Conservation (phyloP, 2,797 vertebrate species). For the Tapirus indicus region DNA sequence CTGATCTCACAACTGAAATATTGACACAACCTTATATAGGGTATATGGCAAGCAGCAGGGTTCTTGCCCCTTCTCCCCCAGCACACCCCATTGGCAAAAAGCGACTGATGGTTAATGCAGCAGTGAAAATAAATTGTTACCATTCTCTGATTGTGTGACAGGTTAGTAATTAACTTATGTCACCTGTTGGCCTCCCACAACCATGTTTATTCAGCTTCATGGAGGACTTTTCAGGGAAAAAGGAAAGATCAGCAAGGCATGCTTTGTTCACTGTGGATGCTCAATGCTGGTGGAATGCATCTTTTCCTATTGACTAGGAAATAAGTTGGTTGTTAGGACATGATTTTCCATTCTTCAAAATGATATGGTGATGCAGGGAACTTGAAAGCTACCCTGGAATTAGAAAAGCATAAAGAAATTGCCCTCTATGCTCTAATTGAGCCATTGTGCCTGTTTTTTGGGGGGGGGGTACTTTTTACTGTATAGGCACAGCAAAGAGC, state of each 20-base stretch:
- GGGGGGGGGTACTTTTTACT: slow-evolving; percentile 43
- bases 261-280: slow-evolving; percentile 59
- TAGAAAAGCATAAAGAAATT: slow-evolving; percentile 74
- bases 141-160: slow-evolving; percentile 82
- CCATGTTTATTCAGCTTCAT: slow-evolving; percentile 70
- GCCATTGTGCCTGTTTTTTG: slow-evolving; percentile 68
- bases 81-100: slow-evolving; percentile 60
- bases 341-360: slow-evolving; percentile 81
- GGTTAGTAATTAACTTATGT: slow-evolving; percentile 85
- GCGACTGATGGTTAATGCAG: slow-evolving; percentile 78
- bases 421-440: slow-evolving; percentile 70
- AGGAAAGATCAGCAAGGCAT: not conserved
- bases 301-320: slow-evolving; percentile 73
- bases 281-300: slow-evolving; percentile 56
- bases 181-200: slow-evolving; percentile 82
- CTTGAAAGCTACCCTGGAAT: slow-evolving; percentile 77
- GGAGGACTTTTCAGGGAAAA: slow-evolving; percentile 76
- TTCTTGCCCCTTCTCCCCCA: slow-evolving; percentile 64
- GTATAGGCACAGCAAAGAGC: slow-evolving; percentile 66
- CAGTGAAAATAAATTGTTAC: slow-evolving; percentile 85
- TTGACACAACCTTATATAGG: not conserved
- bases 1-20: not conserved
- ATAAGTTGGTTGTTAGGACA: slow-evolving; percentile 75
- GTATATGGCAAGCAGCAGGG: not conserved
- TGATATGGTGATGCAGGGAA: slow-evolving; percentile 78